These are phyloP conservation scores for Drosophila eohydei DNA, from an alignment of 2,888 invertebrate genomes.

Conservation along the genomic window DNA sequence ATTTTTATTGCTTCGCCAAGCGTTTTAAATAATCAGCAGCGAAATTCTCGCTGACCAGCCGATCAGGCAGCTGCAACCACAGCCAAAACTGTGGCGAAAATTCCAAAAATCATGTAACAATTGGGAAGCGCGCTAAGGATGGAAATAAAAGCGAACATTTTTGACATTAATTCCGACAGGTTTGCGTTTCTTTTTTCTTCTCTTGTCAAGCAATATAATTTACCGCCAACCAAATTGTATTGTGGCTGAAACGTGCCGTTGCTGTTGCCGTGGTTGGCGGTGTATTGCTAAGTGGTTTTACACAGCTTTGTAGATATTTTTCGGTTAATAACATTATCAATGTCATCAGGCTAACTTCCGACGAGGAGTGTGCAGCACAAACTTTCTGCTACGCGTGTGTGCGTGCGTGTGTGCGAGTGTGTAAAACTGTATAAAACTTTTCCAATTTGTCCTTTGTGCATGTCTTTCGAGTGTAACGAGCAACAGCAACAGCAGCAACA, in stretches of 20 bases:
- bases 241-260: not conserved
- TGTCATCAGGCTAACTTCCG: conserved; percentile 57
- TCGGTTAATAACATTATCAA: conserved; percentile 65
- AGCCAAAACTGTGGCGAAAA: too few species aligned
- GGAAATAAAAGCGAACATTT: not conserved
- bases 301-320: conserved; percentile 25
- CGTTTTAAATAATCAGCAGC: conserved; percentile 55
- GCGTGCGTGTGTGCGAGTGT: conserved; percentile 23
- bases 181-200: not conserved
- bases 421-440: conserved; percentile 60
- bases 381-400: conserved; percentile 32
- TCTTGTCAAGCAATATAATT: conserved; percentile 2
- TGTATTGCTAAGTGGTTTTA: conserved; percentile 24
- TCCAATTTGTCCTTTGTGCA: conserved; percentile 70
- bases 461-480: conserved; percentile 69
- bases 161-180: conserved; percentile 5
- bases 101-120: not conserved
- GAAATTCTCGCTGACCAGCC: conserved; percentile 4
- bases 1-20: conserved; percentile 45
- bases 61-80: too few species aligned
- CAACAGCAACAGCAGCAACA: conserved; percentile 35
- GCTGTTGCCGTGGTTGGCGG: not conserved
- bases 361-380: conserved; percentile 31
- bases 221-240: conserved; percentile 1
- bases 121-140: not conserved